Evolutionary conservation across 2,797 vertebrate genomes (phyloP).

Genomic region (Pantherophis alleghaniensis): DNA sequence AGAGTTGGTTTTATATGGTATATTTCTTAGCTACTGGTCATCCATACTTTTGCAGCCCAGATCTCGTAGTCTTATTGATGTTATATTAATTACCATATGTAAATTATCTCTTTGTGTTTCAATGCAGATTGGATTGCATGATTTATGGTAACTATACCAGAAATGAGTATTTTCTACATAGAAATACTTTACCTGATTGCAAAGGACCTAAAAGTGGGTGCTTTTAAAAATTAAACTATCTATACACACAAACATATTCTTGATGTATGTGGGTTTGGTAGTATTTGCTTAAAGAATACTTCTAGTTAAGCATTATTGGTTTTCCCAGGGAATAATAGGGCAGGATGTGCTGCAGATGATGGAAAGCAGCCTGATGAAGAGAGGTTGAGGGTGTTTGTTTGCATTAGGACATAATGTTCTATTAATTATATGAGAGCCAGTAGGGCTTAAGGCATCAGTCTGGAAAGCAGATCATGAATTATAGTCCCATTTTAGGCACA

Average conservation of each 20-base stretch:
- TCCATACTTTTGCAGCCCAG: background rate
- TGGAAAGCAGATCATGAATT: no score
- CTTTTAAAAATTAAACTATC: background rate
- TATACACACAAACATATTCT: background rate
- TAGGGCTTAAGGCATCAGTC: no score
- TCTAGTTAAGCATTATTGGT: background rate
- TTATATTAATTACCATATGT: background rate
- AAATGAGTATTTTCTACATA: background rate
- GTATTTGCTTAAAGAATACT: conserved; percentile 2
- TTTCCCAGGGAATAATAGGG: background rate
- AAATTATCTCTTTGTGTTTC: background rate
- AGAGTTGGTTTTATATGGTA: background rate
- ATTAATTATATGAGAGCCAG: conserved; percentile 22
- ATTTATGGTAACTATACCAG: background rate
- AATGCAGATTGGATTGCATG: background rate
- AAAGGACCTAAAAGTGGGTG: background rate
- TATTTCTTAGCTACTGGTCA: background rate
- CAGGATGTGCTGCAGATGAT: background rate
- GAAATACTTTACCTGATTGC: background rate
- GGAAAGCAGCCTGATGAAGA: background rate
- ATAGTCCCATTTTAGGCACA: no score
- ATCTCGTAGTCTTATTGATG: background rate
- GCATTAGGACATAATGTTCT: background rate
- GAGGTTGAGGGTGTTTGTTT: background rate
- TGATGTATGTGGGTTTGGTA: background rate